Percentiles rank a stretch among this genome's conserved stretches.
Conservation (phyloP, 2,113 vertebrate genomes). For the Pithys albifrons region DNA sequence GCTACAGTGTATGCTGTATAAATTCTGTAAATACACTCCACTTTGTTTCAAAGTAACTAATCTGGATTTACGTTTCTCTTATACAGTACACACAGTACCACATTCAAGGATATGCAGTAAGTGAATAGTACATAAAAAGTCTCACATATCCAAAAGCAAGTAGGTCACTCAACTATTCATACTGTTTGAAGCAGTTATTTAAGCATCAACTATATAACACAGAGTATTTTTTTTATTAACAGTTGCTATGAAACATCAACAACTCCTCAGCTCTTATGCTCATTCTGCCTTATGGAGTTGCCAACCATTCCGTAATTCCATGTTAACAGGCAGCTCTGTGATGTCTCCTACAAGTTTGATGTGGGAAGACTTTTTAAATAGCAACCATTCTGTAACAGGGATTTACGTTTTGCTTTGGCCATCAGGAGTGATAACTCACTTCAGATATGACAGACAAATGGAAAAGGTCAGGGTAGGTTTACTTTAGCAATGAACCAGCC, state of each 20-base stretch:
- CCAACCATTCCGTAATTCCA: neutral
- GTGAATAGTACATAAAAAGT: neutral
- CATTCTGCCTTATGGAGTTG: neutral
- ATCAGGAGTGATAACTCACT: neutral
- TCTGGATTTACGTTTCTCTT: slow-evolving; percentile 40
- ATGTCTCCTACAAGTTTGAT: neutral
- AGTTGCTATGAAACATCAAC: slow-evolving; percentile 7
- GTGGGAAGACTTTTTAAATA: neutral
- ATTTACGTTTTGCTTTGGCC: neutral
- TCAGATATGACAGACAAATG: neutral
- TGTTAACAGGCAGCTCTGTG: neutral
- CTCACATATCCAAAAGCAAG: slow-evolving; percentile 46
- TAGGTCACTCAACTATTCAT: slow-evolving; percentile 14
- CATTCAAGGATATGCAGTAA: slow-evolving; percentile 46
- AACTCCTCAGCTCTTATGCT: neutral
- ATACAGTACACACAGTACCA: slow-evolving; percentile 39
- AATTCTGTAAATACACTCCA: slow-evolving; percentile 35
- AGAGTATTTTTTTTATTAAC: slow-evolving; percentile 30
- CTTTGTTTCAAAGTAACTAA: slow-evolving; percentile 48
- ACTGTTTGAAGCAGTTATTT: slow-evolving; percentile 19
- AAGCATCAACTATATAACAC: slow-evolving; percentile 28
- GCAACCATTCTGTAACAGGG: neutral
- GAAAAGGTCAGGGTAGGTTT: neutral
- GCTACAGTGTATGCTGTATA: slow-evolving; percentile 42
- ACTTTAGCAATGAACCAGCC: slow-evolving; percentile 34